Percentiles rank a stretch among this genome's conserved stretches.
These are phyloP conservation scores for Oligia latruncula DNA, from an alignment of 2,888 invertebrate genomes.

Conservation along the genomic window DNA sequence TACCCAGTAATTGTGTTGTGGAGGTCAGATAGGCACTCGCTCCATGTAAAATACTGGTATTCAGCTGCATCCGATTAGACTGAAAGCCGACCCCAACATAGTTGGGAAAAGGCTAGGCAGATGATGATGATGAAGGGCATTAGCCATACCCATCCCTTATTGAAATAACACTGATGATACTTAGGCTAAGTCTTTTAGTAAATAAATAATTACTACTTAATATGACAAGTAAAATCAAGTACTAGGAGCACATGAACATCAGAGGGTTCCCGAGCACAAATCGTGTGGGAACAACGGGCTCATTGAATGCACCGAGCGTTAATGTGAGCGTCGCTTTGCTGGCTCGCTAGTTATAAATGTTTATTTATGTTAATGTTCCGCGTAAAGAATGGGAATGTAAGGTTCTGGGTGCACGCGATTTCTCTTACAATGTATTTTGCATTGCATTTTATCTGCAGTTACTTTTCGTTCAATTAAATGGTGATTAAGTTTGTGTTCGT, in stretches of 20 bases:
- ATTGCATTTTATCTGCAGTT: slow-evolving; percentile 56
- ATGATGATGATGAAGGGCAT: no score
- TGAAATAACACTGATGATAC: no score
- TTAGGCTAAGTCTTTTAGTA: no score
- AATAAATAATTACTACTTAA: no score
- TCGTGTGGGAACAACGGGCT: slow-evolving; percentile 34
- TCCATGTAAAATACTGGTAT: no score
- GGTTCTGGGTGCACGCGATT: slow-evolving; percentile 54
- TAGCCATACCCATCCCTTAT: no score
- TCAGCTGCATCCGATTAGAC: no score
- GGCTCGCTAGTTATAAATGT: slow-evolving; percentile 67
- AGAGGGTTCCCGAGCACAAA: slow-evolving; percentile 25
- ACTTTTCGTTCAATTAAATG: slow-evolving; percentile 55
- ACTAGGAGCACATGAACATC: background rate
- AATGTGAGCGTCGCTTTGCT: slow-evolving; percentile 59
- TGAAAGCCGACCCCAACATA: no score
- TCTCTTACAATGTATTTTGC: slow-evolving; percentile 60
- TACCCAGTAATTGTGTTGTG: no score
- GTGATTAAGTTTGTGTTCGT: slow-evolving; percentile 37
- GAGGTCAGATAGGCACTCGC: no score
- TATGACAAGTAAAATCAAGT: background rate
- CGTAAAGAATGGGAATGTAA: slow-evolving; percentile 65
- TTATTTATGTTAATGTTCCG: slow-evolving; percentile 73
- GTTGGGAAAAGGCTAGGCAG: no score
- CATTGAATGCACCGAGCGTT: slow-evolving; percentile 55